Evolutionary conservation across 2,888 invertebrate species (phyloP), one percentile per base, ranked within the genome.

Genomic region (Tupiocoris notatus): DNA sequence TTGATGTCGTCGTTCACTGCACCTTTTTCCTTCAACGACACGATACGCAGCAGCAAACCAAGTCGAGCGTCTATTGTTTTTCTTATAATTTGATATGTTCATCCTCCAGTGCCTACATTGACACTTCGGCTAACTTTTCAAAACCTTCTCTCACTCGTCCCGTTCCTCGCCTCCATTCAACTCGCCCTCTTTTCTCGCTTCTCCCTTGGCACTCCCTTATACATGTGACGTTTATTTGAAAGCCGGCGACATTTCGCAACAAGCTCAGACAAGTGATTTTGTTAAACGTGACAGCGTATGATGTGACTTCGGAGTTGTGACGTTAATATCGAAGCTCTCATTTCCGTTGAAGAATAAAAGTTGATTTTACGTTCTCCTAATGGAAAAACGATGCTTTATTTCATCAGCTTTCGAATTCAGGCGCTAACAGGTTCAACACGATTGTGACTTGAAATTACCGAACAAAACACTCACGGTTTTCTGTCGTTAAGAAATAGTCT

Each of bases 51-150:
- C 39, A 12, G 39, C 39, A 3, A 39, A 39, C 39, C 39, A 39
- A 39, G 39, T 39, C 39, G 39, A 39, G 39, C 39, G 39, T 39
- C 62, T 73, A 62, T 73, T 73, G 39, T 73, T 73, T 73, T 73
- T 73, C 63, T 62, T 63, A 62, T 73, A 61, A 63, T 73, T 73
- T 73, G 61, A 63, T 73, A 73, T 73, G 73, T 73, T 73, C 73
- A 54, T 25, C 56, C 22, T 16, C 61, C 62, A 39, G 73, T 62
- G 59, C 18, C 18, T 17, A 73, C 73, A 73, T 73, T 73, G 73
- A 73, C 73, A 73, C 73, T 73, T 73, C 21, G n/a, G 39, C 61
- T 54, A 73, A 63, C 63, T 62, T 63, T 63, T 73, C 56, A 39
- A 25, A 59, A n/a, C 59, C 59, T 3, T n/a, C 59, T 39, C 39